Conservation (phyloP, 2,888 invertebrate species). For the Drosophila barbarae region DNA sequence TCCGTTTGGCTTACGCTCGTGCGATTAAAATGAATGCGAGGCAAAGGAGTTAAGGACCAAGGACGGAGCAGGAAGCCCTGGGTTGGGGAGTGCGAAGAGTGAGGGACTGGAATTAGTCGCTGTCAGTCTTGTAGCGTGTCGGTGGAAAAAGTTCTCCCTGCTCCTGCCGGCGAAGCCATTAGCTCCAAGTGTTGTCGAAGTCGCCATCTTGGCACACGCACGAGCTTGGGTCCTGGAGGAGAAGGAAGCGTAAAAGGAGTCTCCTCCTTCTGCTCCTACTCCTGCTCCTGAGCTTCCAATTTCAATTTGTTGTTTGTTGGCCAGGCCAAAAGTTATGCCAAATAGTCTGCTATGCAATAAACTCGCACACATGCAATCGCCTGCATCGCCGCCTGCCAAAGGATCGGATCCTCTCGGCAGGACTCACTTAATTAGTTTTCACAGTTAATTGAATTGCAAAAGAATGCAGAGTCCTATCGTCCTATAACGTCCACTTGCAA, state of each 20-base stretch:
- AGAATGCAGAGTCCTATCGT: slow-evolving; percentile 34
- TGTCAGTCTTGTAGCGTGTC: slow-evolving; percentile 48
- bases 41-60: slow-evolving; percentile 32
- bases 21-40: slow-evolving; percentile 68
- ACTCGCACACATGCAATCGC: slow-evolving; percentile 18
- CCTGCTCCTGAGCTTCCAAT: slow-evolving; percentile 44
- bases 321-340: slow-evolving; percentile 61
- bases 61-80: not conserved
- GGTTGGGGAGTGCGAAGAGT: not conserved
- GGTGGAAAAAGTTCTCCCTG: slow-evolving; percentile 35
- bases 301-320: slow-evolving; percentile 53
- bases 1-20: slow-evolving; percentile 67
- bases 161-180: slow-evolving; percentile 49
- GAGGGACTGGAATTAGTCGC: slow-evolving; percentile 57
- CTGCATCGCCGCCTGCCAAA: slow-evolving; percentile 18
- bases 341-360: slow-evolving; percentile 63
- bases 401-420: slow-evolving; percentile 33
- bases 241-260: not conserved
- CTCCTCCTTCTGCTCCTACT: not conserved
- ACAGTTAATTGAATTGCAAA: slow-evolving; percentile 74
- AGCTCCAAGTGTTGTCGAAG: slow-evolving; percentile 68
- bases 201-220: slow-evolving; percentile 68
- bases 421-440: slow-evolving; percentile 74
- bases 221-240: slow-evolving; percentile 21
- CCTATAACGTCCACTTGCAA: not conserved